These are phyloP conservation scores for Erethizon dorsatum DNA, from an alignment of 2,797 vertebrate species.

Conservation along the genomic window DNA sequence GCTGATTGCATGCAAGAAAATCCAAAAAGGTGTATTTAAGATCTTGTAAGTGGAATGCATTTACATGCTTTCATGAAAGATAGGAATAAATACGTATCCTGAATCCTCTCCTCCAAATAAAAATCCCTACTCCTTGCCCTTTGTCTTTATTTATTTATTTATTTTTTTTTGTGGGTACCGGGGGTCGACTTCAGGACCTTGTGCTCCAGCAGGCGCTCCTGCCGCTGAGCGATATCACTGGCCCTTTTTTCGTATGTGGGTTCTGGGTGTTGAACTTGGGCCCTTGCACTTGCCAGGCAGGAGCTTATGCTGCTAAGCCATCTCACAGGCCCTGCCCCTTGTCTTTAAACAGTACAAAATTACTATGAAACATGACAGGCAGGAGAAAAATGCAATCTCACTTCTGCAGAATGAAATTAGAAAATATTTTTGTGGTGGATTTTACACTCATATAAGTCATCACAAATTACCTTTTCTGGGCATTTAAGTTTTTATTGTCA, in stretches of 20 bases:
- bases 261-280: too few species aligned
- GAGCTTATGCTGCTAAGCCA: too few species aligned
- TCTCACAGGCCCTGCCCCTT: too few species aligned
- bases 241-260: too few species aligned
- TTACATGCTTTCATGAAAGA: background rate
- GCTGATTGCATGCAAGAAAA: slow-evolving; percentile 56
- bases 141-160: too few species aligned
- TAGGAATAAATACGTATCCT: background rate
- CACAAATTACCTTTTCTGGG: background rate
- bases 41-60: background rate
- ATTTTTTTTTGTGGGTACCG: too few species aligned
- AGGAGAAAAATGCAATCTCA: background rate
- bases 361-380: background rate
- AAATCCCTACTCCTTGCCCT: background rate
- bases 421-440: background rate
- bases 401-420: background rate
- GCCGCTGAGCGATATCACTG: too few species aligned
- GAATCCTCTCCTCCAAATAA: background rate
- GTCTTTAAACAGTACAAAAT: slow-evolving; percentile 25
- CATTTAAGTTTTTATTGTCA: background rate
- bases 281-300: too few species aligned
- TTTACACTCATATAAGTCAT: background rate
- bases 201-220: too few species aligned
- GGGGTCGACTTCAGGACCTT: too few species aligned
- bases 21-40: slow-evolving; percentile 7